Evolutionary conservation across 2,888 invertebrate species (phyloP).

Genomic region (Euproctis similis): DNA sequence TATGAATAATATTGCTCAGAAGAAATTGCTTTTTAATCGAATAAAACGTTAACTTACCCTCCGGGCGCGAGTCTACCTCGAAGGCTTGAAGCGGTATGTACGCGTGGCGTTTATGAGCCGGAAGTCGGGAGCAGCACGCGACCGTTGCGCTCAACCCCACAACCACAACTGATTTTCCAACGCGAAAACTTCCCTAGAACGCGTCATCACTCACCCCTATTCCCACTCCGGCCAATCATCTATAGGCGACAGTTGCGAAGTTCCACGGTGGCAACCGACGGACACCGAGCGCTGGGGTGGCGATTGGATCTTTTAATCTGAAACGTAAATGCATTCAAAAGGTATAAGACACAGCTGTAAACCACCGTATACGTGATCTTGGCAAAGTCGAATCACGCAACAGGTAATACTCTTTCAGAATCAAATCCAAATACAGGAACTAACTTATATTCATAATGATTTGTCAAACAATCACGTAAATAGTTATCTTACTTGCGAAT

Average conservation of each 20-base stretch:
- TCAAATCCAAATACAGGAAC: slow-evolving; percentile 10
- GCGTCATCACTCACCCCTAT: slow-evolving; percentile 70
- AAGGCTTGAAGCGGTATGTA: slow-evolving; percentile 29
- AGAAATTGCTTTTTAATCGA: slow-evolving; percentile 74
- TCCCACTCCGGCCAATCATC: slow-evolving; percentile 49
- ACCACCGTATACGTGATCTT: slow-evolving; percentile 44
- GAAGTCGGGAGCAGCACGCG: slow-evolving; percentile 51
- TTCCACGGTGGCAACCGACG: slow-evolving; percentile 48
- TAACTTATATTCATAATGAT: too few relatives aligned
- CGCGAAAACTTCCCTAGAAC: slow-evolving; percentile 70
- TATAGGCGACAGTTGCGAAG: slow-evolving; percentile 34
- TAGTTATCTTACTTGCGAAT: too few relatives aligned
- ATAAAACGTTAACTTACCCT: slow-evolving; percentile 69
- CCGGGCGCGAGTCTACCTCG: slow-evolving; percentile 53
- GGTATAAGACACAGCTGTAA: slow-evolving; percentile 56
- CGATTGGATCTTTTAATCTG: slow-evolving; percentile 74
- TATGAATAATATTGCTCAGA: slow-evolving; percentile 42
- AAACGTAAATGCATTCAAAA: slow-evolving; percentile 73
- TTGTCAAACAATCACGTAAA: too few relatives aligned
- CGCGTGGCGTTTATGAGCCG: slow-evolving; percentile 37
- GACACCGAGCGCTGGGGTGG: slow-evolving; percentile 54
- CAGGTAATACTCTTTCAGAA: slow-evolving; percentile 52
- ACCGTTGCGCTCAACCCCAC: slow-evolving; percentile 56
- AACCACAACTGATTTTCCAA: slow-evolving; percentile 66
- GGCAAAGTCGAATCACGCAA: slow-evolving; percentile 44